Evolutionary conservation across 2,113 vertebrate genomes (phyloP), one percentile per base, ranked within the genome.

Genomic region (Oreochromis niloticus): DNA sequence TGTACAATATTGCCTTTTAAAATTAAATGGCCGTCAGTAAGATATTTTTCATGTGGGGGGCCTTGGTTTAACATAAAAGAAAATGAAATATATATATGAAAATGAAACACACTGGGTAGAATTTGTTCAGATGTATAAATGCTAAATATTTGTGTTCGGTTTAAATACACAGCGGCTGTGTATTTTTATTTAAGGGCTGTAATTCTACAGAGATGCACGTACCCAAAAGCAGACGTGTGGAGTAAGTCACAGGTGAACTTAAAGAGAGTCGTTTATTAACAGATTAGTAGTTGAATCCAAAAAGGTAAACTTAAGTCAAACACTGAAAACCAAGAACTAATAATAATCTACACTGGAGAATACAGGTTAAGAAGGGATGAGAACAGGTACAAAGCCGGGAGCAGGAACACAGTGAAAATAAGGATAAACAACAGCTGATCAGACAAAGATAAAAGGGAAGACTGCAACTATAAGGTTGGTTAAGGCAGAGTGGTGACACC

Each of bases 11-110:
- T 55, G 24, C n/a, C 61, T 46, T 82, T 6, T 80, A 10, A 88
- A 41, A 83, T 55, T 1, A 50, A 57, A 32, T 50, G 9, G 22
- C 13, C 0, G 0, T 48, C 68, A 46, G n/a, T 59, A 17, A 55
- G 24, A 78, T 43, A 13, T 12, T 56, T 5, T 24, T 17, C 7
- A 32, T 57, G 17, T 79, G 4, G 17, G 17, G 24, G 32, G 16
- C 14, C 3, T 75, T 34, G 7, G 22, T 73, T 86, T 71, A 50
- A 48, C 34, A 46, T 39, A n/a, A 66, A n/a, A 39, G n/a, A 39
- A 66, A 7, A 19, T 39, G 10, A 39, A 66, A 66, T 39, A 10
- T 10, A 39, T 10, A 52, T 10, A 52, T 52, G n/a, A 71, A 71
- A 43, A 46, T 73, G 22, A 43, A 43, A 73, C 39, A 17, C 13